Evolutionary conservation across 2,888 invertebrate species (phyloP), one percentile per base, ranked within the genome.

Genomic region (Silvanus unidentatus): DNA sequence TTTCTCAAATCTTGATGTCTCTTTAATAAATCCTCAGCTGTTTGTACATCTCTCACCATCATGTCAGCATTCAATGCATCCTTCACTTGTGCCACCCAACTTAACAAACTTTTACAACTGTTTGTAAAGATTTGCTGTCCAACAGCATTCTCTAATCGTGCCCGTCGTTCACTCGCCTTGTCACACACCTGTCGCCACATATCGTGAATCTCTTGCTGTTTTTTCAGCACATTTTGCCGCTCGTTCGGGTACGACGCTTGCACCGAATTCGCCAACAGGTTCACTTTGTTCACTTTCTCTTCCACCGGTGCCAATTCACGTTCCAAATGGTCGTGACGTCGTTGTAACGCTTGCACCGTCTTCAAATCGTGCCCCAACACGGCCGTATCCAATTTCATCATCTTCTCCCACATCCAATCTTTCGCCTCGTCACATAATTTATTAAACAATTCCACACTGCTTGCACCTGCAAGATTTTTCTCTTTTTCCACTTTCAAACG

Each of bases 341-440:
- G 77, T 72, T 97, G 95, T 54, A 96, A 69, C 0, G 95, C 93
- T 59, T 90, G 85, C 0, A 95, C 94, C 0, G 94, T 93, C 59
- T 92, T 86, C 34, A 96, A 76, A 73, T 96, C 96, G 2, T 87
- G 84, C 0, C 90, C 92, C 2, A 86, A 69, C 28, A 83, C 82
- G 0, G 81, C 80, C 0, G 81, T 83, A 36, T 91, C 92, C 45
- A 96, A 70, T 67, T 94, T 92, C 49, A 86, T 84, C 76, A 92
- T 90, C 73, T 98, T 98, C 73, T 97, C 97, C 43, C 84, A 77
- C 88, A 99, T 97, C 97, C 98, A 98, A 65, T 95, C 95, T 54
- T 88, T 82, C 0, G 96, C 92, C 68, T 98, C 98, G 65, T 94
- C 95, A 70, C 97, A 98, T 0, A 93, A 92, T 43, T 95, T 86